Base-by-base conservation (phyloP, 2,113 vertebrate genomes). In the Balaeniceps rex region DNA sequence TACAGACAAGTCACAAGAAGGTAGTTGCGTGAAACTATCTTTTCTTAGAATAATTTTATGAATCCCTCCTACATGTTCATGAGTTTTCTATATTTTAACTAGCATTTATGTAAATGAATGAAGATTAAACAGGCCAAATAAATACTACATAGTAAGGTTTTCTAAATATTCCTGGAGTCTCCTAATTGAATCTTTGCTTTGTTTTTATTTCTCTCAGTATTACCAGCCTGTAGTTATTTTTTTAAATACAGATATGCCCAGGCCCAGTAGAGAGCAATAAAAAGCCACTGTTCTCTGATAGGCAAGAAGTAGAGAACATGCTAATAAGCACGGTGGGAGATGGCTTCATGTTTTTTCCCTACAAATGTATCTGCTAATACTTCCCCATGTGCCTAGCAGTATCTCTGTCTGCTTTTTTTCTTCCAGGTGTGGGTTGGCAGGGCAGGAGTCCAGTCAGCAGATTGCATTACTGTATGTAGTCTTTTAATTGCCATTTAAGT, bases 11-110 rank as follows among this genome's bases (percentile, higher is more conserved):
- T 52, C 49, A 70, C 6, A 84, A 40, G 81, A 55, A 80, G 8
- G 4, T 9, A 88, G 40, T 44, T 77, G 15, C 0, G 0, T 42
- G 5, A 61, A 87, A 49, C 13, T 70, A 12, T 9, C 38, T 82
- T 60, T 64, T 72, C 34, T 74, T 66, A 49, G 31, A 66, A 78
- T 68, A 85, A 76, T 74, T 81, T 87, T 69, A 83, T 61, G 0
- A 78, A 77, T 40, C 7, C 9, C 6, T 79, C 34, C 11, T 75
- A 54, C 6, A 51, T 64, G 47, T 34, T 78, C 4, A 44, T 57
- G 23, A 22, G 4, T 60, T 76, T 86, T 95, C 44, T 65, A 5
- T 36, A 69, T 83, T 86, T 94, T 77, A 60, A 4, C 25, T 85
- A 85, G 4, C 6, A 64, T 38, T 84, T 79, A 31, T 71, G 23